Base-by-base conservation (phyloP, 2,113 vertebrate species). In the Motacilla alba region DNA sequence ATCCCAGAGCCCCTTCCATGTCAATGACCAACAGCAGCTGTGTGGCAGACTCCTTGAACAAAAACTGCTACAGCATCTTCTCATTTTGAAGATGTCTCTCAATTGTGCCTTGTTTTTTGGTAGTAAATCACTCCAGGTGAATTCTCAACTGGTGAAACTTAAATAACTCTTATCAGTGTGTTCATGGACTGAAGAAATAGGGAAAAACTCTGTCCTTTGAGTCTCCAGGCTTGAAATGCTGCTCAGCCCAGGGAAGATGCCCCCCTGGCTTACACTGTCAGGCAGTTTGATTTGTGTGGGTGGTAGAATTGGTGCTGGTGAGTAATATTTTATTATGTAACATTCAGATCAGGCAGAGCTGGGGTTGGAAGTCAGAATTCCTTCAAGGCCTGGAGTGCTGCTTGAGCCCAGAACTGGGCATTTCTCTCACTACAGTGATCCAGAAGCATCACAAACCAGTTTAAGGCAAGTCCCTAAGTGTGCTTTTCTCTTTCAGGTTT, bases 401-500 rank as follows among this genome's bases (percentile, higher is more conserved):
- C 56, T 30, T 5, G 33, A 39, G 8, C 17, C 30, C 5, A 2
- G 44, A 31, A 5, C 18, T 7, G 79, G n/a, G 14, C 10, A 0
- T n/a, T 77, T 63, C 59, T 53, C 28, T 53, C 8, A 9, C 12
- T 39, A 0, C 52, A 39, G n/a, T 15, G 23, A 17, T 56, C 26
- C 43, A 58, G 24, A 43, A 47, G 30, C 60, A 39, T 47, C 2
- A 1, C 64, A 72, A 39, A 39, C 3, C 13, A 7, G 3, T 43
- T 58, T 10, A 52, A 59, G 55, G 37, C 5, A 39, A n/a, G 19
- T 28, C 15, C 72, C 84, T 95, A 59, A 82, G 89, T 37, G 24
- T 95, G 78, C 95, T 96, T 35, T 90, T 72, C 93, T 93, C 81
- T 62, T 97, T 76, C 41, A 99, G 99, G 98, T 90, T 98, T 99